Base-by-base conservation (phyloP, 1,140 invertebrate species). In the Eubasilissa regina region DNA sequence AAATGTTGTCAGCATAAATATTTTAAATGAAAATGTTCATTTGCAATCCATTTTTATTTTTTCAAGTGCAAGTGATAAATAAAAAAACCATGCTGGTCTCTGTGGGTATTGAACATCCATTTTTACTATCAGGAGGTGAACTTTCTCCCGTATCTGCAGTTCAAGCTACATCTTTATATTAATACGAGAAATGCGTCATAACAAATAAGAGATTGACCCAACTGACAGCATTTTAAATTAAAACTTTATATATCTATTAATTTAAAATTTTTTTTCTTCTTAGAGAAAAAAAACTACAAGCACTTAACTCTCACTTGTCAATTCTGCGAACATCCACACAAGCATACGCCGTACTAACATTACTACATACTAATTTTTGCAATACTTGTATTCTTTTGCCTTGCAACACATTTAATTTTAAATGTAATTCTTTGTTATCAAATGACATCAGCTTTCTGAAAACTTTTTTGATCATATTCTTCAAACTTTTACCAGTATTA, bases 1-100 rank as follows among this genome's bases (percentile, higher is more conserved):
- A 47, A 72, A 53, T 72, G 45, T 48, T 72, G 45, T 72, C 68
- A 53, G 15, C 35, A 10, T 68, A 44, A 25, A 68, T 35, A 35
- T 35, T 35, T 35, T 35, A 35, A 35, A 35, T 35, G 6, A 35
- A 35, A 35, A 35, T 35, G 6, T 35, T 35, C 25, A 35, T 35
- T 35, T 35, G 25, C 25, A 35, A 35, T 35, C 25, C 6, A 35
- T 35, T 35, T 35, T 35, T 35, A 35, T 35, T 35, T 35, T 35
- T 35, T 35, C 6, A 35, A 35, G 25, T 35, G 6, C 1, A 35
- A 3, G 25, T 35, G 25, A 35, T 1, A 35, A 35, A 35, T 35
- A 35, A 1, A 35, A n/a, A 35, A 35, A 35, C 6, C 6, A 35
- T 35, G 25, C n/a, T n/a, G n/a, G n/a, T n/a, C n/a, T n/a, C n/a